A percentile compares a stretch with the other conserved stretches of the same genome.
phyloP scores from a whole-genome alignment of 2,113 vertebrate genomes.

The Montifringilla adamsi region DNA sequence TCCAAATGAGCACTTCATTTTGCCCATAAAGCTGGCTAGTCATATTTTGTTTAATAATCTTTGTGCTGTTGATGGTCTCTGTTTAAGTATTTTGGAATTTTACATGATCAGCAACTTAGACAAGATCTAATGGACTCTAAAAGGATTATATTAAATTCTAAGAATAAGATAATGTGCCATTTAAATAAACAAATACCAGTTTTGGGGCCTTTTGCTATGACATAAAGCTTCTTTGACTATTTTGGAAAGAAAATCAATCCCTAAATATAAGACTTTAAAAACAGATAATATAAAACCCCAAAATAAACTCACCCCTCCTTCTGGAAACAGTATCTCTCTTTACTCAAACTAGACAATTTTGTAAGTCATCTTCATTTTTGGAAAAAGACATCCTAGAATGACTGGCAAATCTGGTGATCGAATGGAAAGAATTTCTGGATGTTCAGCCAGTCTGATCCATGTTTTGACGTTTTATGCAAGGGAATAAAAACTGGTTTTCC shows the following conservation, averaged over 20 bases:
- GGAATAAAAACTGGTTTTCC: conserved; percentile 1
- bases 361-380: background rate
- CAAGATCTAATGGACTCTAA: background rate
- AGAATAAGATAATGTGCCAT: background rate
- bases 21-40: background rate
- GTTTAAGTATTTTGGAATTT: conserved; percentile 11
- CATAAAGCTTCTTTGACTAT: background rate
- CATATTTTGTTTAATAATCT: background rate
- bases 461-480: conserved; percentile 27
- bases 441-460: conserved; percentile 50
- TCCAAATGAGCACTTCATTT: background rate
- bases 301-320: conserved; percentile 7
- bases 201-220: background rate
- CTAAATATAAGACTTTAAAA: background rate
- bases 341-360: background rate
- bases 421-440: conserved; percentile 61
- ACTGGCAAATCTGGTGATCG: background rate
- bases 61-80: background rate
- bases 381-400: conserved; percentile 25
- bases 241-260: background rate
- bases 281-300: background rate
- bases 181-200: background rate
- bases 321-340: background rate
- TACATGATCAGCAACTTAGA: background rate
- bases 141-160: conserved; percentile 5